A percentile compares a stretch with the other conserved stretches of the same genome.
Conservation (phyloP, 1,140 invertebrate species). For the Elymnias hypermnestra region DNA sequence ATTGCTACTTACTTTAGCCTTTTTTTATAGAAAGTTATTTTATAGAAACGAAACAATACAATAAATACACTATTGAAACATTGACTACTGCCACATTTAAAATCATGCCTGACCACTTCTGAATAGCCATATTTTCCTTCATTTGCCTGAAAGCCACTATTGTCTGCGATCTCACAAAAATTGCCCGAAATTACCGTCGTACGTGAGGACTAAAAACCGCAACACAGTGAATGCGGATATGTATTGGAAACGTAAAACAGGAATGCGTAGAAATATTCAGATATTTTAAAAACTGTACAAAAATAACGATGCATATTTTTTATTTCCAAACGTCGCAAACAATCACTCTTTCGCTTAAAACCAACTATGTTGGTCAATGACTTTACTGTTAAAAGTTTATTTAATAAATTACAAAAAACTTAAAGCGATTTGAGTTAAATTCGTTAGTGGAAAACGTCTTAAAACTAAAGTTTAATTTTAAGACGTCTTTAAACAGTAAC, state of each 20-base stretch:
- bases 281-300: conserved; percentile 11
- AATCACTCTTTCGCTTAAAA: not conserved
- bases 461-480: no score
- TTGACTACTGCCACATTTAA: not conserved
- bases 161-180: conserved; percentile 14
- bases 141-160: conserved; percentile 19
- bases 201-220: conserved; percentile 18
- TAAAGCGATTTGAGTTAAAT: no score
- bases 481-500: no score
- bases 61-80: no score
- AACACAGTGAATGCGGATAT: conserved; percentile 10
- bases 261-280: conserved; percentile 9
- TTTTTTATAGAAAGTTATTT: no score
- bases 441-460: no score
- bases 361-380: not conserved
- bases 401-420: no score
- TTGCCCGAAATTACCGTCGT: conserved; percentile 9
- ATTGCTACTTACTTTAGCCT: no score
- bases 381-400: not conserved
- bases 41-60: no score
- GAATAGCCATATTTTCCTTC: conserved; percentile 18
- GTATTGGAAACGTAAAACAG: conserved; percentile 12
- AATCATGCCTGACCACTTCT: conserved; percentile 1
- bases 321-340: not conserved
- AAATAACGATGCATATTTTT: conserved; percentile 4